Base-by-base conservation (phyloP, 1,140 invertebrate genomes). In the Heliconius hermathena region DNA sequence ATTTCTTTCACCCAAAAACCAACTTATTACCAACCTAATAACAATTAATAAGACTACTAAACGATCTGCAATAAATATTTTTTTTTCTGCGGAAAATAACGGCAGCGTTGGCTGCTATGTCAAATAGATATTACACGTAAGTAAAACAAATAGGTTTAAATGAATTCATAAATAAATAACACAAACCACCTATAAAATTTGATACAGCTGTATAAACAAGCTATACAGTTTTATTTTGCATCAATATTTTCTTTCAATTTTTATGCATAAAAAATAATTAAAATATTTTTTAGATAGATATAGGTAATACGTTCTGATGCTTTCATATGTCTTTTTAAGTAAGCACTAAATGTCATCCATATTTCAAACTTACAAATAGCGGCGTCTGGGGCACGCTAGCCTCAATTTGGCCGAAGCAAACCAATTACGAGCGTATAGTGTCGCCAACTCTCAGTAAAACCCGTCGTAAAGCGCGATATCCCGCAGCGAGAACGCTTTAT, bases 401-500 rank as follows among this genome's bases (percentile, higher is more conserved):
- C 87, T 85, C 85, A 86, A 91, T 92, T 90, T 89, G 85, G 88
- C 84, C 85, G 82, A 89, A 84, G 86, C 86, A 87, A 90, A 89
- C 89, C 89, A 92, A 91, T 94, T 92, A 94, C 85, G 78, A 87
- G 83, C 82, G 88, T 86, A 87, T 84, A 93, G 90, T 87, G 89
- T 93, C 91, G 90, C 90, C 90, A 93, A 94, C 84, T 92, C 92
- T 89, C 89, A 93, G 92, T 91, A 88, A 93, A 94, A 91, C 86
- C 88, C 85, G 87, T 90, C 90, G 91, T 93, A 93, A 93, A 93
- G 90, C 90, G 90, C 87, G 93, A 93, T 91, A 93, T 92, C 90
- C 91, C 91, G 90, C 91, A 87, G 92, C 90, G 90, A 90, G 91
- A 92, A 92, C 91, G 89, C 91, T 94, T 93, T 94, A 93, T 94